These are phyloP conservation scores for Pogonus chalceus DNA, from an alignment of 1,140 invertebrate species.

Conservation along the genomic window DNA sequence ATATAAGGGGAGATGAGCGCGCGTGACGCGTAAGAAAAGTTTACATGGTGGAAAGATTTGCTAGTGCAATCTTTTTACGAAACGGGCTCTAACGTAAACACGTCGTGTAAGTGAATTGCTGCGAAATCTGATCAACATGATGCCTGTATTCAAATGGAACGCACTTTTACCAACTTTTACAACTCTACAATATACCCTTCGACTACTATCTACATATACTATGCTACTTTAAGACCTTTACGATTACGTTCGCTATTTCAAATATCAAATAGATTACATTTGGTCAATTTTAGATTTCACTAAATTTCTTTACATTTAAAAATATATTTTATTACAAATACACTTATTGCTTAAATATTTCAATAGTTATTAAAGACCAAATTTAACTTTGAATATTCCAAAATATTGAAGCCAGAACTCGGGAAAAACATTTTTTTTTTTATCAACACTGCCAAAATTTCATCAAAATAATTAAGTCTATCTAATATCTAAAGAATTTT, in stretches of 20 bases:
- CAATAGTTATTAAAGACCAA: no score
- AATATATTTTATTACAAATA: neutral
- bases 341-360: no score
- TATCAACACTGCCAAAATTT: no score
- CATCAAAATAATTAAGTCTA: no score
- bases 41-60: slow-evolving; percentile 3
- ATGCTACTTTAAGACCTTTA: neutral
- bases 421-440: no score
- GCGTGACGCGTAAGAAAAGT: neutral
- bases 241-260: neutral
- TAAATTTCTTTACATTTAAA: neutral
- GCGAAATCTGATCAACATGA: neutral
- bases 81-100: neutral
- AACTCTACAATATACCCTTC: neutral
- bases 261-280: neutral
- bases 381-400: no score
- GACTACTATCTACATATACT: neutral
- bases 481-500: no score
- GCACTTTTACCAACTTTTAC: neutral
- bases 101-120: neutral
- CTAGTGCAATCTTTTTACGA: slow-evolving; percentile 4
- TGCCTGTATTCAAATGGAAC: slow-evolving; percentile 1
- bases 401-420: no score
- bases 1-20: neutral
- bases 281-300: no score